A percentile compares a stretch with the other conserved stretches of the same genome.
These are phyloP conservation scores for Campoletis raptor DNA, from an alignment of 2,888 invertebrate species.

Conservation along the genomic window DNA sequence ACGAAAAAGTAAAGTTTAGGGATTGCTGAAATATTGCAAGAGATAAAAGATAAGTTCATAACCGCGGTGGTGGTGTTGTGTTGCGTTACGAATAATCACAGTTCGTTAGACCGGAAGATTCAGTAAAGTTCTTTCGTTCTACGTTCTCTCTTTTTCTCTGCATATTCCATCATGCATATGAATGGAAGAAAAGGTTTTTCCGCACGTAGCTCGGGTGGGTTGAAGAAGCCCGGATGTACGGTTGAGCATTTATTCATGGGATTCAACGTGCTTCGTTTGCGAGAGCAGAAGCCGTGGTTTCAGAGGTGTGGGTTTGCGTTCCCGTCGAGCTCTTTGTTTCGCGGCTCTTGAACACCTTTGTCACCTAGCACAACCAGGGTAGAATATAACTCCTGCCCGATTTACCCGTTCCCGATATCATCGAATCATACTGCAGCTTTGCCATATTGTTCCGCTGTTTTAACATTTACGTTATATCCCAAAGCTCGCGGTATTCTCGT, in stretches of 20 bases:
- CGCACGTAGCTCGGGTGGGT: constrained; percentile 50
- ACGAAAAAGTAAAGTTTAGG: background rate
- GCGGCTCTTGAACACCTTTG: constrained; percentile 61
- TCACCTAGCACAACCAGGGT: constrained; percentile 38
- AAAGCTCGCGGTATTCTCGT: constrained; percentile 26
- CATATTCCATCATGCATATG: constrained; percentile 81
- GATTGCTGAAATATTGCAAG: constrained; percentile 13
- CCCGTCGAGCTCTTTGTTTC: constrained; percentile 65
- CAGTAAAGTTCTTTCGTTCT: constrained; percentile 61
- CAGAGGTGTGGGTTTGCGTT: constrained; percentile 42
- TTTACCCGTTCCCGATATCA: constrained; percentile 48
- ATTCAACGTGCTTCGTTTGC: constrained; percentile 70
- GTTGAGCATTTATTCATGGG: constrained; percentile 70
- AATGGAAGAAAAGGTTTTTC: constrained; percentile 75
- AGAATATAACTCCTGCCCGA: constrained; percentile 28
- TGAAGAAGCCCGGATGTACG: constrained; percentile 68
- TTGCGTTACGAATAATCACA: constrained; percentile 77
- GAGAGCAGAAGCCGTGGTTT: constrained; percentile 58
- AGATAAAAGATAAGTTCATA: constrained; percentile 38
- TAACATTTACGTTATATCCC: constrained; percentile 14
- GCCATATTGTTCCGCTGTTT: constrained; percentile 34
- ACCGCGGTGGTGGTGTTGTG: constrained; percentile 70
- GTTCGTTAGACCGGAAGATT: constrained; percentile 75
- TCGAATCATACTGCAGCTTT: constrained; percentile 57
- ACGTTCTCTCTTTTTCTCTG: constrained; percentile 65